phyloP scores from a whole-genome alignment of 2,888 invertebrate species.

The Sepioteuthis lessoniana region DNA sequence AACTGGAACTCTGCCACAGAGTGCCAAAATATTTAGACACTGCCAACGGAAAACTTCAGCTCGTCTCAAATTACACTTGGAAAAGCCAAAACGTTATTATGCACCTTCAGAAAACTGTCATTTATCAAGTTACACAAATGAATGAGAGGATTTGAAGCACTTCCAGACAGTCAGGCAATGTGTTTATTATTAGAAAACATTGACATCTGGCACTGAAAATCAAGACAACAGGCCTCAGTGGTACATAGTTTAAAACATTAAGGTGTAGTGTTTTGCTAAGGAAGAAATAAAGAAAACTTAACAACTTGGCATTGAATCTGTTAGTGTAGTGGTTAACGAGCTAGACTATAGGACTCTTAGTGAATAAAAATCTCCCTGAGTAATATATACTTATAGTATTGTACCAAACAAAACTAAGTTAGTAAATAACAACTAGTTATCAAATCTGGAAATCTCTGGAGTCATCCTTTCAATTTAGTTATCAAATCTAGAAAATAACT shows the following conservation, averaged over 20 bases:
- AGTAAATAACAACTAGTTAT: no score
- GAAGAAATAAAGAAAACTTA: neutral
- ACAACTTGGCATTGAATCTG: no score
- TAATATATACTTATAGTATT: no score
- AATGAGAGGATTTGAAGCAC: neutral
- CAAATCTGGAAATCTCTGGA: no score
- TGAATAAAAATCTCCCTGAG: no score
- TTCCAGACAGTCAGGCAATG: constrained; percentile 33
- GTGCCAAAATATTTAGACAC: neutral
- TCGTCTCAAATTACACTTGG: neutral
- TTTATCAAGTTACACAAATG: constrained; percentile 21
- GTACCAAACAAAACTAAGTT: no score
- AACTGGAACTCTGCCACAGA: neutral
- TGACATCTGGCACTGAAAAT: neutral
- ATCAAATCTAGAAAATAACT: no score
- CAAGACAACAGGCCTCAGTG: neutral
- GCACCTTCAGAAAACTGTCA: neutral
- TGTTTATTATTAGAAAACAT: constrained; percentile 13
- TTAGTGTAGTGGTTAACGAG: no score
- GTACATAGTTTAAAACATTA: neutral
- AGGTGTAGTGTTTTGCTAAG: neutral
- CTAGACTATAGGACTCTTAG: no score
- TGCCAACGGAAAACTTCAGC: neutral
- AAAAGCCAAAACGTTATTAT: neutral
- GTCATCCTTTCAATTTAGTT: no score